Base-by-base conservation (phyloP, 2,888 invertebrate species). In the Trichopoda pennipes region DNA sequence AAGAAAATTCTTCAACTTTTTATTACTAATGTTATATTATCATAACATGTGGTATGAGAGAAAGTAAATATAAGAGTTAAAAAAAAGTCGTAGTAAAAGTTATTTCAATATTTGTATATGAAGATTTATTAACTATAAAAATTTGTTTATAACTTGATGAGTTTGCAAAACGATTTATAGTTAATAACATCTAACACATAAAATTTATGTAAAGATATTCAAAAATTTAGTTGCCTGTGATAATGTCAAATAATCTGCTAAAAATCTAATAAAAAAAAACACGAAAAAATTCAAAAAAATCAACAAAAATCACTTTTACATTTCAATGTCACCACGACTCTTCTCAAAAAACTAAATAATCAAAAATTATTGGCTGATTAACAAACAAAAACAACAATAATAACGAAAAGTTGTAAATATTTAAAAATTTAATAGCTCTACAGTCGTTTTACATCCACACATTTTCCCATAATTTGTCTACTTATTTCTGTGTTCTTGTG, bases 331-430 rank as follows among this genome's bases (percentile, higher is more conserved):
- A 56, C 47, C 28, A 4, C 8, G 2, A 8, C 21, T 17, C 10
- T 1, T 44, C 44, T 44, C 44, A n/a, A 14, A 4, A 21, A 38
- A 12, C 38, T 38, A 1, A 42, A 64, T 17, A 23, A 49, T 38
- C 6, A 38, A 56, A 51, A 35, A 14, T 58, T 75, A 21, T 38
- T 68, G 64, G 42, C 44, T 68, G 64, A 74, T 78, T 75, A 66
- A 78, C 70, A 68, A n/a, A n/a, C n/a, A n/a, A n/a, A n/a, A n/a
- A n/a, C n/a, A n/a, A n/a, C n/a, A n/a, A n/a, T n/a, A n/a, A 47
- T 38, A 60, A 23, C 70, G 47, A 60, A 75, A 82, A 70, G 60
- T 55, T 66, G 55, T 82, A 74, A 82, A 70, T 55, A 75, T 60
- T 63, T 81, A 47, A 73, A 47, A 58, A 70, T 49, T 49, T 53